phyloP scores from a whole-genome alignment of 37 sponge, comb jelly and placozoan species.

The Hexactinellida sp. region DNA sequence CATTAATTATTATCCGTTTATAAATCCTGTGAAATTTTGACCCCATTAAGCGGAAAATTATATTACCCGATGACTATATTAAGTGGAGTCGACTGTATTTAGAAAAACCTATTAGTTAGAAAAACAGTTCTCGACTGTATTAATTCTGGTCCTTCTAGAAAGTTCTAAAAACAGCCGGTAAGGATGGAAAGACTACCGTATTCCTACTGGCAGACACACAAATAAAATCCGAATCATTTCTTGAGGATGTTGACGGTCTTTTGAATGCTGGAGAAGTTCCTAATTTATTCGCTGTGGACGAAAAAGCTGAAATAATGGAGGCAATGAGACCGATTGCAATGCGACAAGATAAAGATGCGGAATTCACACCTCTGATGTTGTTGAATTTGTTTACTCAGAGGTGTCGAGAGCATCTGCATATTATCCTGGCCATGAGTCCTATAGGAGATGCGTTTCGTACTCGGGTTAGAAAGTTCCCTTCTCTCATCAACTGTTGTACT shows the following conservation, averaged over 20 bases:
- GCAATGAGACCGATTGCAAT: conserved; percentile 85
- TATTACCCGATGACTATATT: neutral
- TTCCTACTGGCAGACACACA: conserved; percentile 96
- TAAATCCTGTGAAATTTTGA: too few species aligned
- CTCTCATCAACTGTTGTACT: conserved; percentile 99
- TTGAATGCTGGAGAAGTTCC: conserved; percentile 98
- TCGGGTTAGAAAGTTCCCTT: conserved; percentile 87
- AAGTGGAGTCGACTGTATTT: neutral
- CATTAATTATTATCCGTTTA: too few species aligned
- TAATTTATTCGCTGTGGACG: conserved; percentile 85
- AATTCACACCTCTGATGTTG: conserved; percentile 85
- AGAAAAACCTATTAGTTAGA: too few species aligned
- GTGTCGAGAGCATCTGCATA: conserved; percentile 91
- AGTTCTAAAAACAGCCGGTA: conserved; percentile 44
- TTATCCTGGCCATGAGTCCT: conserved; percentile 92
- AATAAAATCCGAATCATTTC: conserved; percentile 89
- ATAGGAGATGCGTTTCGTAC: conserved; percentile 95
- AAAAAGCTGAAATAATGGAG: conserved; percentile 92
- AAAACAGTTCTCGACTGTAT: too few species aligned
- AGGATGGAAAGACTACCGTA: conserved; percentile 80
- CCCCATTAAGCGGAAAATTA: too few species aligned
- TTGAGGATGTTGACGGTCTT: conserved; percentile 95
- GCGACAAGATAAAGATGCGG: conserved; percentile 79
- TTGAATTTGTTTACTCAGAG: conserved; percentile 87
- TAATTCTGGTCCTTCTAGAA: neutral